Percentiles rank a stretch among this genome's conserved stretches.
phyloP scores from a whole-genome alignment of 2,113 vertebrate genomes.

The Malurus melanocephalus region DNA sequence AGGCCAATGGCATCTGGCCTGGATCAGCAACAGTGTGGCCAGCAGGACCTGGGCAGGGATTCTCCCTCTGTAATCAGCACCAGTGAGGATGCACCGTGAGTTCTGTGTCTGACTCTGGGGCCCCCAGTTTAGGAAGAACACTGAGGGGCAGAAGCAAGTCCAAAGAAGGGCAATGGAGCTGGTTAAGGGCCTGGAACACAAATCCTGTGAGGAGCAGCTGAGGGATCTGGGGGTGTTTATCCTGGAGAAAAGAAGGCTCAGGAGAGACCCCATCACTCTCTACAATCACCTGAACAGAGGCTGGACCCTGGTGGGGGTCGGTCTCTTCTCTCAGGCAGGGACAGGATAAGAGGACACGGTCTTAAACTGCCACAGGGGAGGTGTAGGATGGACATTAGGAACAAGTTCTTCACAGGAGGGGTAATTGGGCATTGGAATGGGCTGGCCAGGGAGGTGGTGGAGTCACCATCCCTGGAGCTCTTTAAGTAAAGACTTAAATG shows the following conservation, averaged over 20 bases:
- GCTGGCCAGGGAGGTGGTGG: neutral
- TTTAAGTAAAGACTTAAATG: neutral
- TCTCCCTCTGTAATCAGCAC: neutral
- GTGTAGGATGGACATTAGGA: neutral
- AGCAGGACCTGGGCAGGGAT: neutral
- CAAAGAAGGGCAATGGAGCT: neutral
- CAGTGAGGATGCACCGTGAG: neutral
- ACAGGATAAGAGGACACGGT: fast-evolving
- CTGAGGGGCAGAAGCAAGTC: fast-evolving
- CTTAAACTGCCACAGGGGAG: fast-evolving
- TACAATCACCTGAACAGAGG: neutral
- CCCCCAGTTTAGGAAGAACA: fast-evolving
- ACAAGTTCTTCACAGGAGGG: neutral
- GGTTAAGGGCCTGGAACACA: neutral
- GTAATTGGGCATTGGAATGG: neutral
- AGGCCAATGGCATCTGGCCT: neutral
- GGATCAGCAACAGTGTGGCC: neutral
- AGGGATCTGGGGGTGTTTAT: neutral
- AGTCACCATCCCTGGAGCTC: neutral
- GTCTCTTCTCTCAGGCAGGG: neutral
- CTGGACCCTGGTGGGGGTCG: fast-evolving
- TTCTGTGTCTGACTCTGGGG: neutral
- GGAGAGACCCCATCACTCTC: neutral
- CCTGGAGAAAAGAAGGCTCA: neutral
- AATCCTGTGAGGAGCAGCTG: neutral